Percentiles rank a stretch among this genome's conserved stretches.
Conservation (phyloP, 2,113 vertebrate species). For the Progne subis region DNA sequence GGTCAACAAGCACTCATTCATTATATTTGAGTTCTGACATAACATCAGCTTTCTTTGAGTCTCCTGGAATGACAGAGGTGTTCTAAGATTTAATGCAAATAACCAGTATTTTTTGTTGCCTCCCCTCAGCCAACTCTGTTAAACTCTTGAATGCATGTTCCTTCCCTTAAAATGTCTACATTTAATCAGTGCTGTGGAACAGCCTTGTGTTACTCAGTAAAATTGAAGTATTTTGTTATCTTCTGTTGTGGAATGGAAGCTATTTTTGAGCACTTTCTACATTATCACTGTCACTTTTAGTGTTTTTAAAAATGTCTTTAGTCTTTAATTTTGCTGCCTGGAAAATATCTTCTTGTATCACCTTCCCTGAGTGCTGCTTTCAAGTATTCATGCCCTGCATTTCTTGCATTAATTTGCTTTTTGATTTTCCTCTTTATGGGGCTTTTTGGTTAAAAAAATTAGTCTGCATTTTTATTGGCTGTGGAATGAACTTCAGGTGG, state of each 20-base stretch:
- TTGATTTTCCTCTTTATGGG: neutral
- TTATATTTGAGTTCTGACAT: neutral
- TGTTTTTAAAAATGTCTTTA: neutral
- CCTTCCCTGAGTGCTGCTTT: neutral
- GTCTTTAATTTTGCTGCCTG: neutral
- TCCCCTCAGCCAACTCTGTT: neutral
- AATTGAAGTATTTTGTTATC: slow-evolving; percentile 14
- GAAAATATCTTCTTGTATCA: neutral
- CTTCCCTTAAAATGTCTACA: neutral
- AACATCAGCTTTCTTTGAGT: neutral
- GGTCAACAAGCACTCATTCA: neutral
- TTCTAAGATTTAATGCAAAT: neutral
- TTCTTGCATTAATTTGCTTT: neutral
- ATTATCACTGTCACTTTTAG: neutral
- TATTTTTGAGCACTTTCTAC: neutral
- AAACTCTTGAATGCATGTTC: neutral
- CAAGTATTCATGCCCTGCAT: neutral
- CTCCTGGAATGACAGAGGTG: neutral
- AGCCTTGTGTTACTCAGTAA: neutral
- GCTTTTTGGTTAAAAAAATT: neutral
- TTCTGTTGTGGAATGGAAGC: neutral
- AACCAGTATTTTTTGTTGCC: neutral
- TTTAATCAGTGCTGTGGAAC: neutral
- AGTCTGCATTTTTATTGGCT: neutral
- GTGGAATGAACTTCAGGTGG: neutral